phyloP scores from a whole-genome alignment of 2,888 invertebrate genomes.

The Myopa tessellatipennis region DNA sequence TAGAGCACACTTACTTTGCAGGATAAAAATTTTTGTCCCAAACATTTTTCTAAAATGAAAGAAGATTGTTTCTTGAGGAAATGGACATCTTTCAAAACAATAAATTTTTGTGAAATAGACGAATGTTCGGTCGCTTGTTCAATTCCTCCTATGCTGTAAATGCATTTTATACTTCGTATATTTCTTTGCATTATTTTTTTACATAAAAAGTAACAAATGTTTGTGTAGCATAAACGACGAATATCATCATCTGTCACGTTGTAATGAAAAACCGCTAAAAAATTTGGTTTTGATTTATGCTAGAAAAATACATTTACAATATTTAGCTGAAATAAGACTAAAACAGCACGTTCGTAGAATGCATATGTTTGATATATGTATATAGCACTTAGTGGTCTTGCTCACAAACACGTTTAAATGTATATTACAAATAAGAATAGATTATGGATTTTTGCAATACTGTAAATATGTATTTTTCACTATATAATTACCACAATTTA shows the following conservation, averaged over 20 bases:
- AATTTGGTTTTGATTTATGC: background rate
- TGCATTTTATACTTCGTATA: conserved; percentile 39
- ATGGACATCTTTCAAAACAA: no score
- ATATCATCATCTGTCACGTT: background rate
- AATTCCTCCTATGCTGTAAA: conserved; percentile 8
- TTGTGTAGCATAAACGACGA: conserved; percentile 22
- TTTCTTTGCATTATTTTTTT: conserved; percentile 28
- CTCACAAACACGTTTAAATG: conserved; percentile 2
- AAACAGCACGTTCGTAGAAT: no score
- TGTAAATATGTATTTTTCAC: conserved; percentile 45
- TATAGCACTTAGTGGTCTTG: background rate
- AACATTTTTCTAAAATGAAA: no score
- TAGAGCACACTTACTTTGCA: no score
- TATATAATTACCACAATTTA: conserved; percentile 25
- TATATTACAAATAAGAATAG: background rate
- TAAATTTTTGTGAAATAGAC: no score
- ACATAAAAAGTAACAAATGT: background rate
- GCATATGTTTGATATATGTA: background rate
- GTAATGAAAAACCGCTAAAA: background rate
- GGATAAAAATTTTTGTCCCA: no score
- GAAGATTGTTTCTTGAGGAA: no score
- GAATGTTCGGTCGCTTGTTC: background rate
- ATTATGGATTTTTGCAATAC: conserved; percentile 32
- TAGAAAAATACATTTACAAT: background rate
- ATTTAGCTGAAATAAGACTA: no score